These are phyloP conservation scores for Drosophila hawaiiensis DNA, from an alignment of 2,888 invertebrate genomes.

Conservation along the genomic window DNA sequence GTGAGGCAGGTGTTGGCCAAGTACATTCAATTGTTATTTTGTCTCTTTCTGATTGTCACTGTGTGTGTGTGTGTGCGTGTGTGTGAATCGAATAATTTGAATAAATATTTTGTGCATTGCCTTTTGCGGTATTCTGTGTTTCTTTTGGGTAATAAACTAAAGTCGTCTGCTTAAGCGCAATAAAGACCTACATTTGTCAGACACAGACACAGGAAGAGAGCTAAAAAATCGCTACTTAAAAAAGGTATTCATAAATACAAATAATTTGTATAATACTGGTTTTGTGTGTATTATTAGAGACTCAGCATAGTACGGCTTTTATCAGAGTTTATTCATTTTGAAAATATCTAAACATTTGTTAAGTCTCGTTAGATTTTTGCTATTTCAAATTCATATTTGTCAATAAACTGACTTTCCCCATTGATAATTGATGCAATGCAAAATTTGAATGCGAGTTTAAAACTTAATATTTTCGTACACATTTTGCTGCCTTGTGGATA, in stretches of 20 bases:
- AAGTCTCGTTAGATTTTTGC: background rate
- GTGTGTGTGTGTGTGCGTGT: slow-evolving; percentile 23
- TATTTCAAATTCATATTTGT: background rate
- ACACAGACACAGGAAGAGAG: slow-evolving; percentile 18
- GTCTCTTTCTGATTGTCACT: slow-evolving; percentile 5
- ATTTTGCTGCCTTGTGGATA: too few relatives aligned
- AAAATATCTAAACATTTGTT: background rate
- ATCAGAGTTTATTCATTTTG: background rate
- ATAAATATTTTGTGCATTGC: slow-evolving; percentile 79
- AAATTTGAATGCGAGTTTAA: background rate
- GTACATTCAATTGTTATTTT: slow-evolving; percentile 43
- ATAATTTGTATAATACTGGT: background rate
- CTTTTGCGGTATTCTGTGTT: slow-evolving; percentile 73
- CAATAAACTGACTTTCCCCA: background rate
- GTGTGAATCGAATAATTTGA: slow-evolving; percentile 75
- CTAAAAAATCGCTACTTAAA: background rate
- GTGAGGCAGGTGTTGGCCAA: slow-evolving; percentile 44
- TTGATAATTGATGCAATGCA: background rate
- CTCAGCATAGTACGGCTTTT: background rate
- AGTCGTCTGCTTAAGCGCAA: slow-evolving; percentile 20
- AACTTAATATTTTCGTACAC: background rate
- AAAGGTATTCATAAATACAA: background rate
- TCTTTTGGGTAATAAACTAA: slow-evolving; percentile 59
- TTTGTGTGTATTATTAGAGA: too few relatives aligned
- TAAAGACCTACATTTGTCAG: slow-evolving; percentile 42